Percentiles rank a stretch among this genome's conserved stretches.
These are phyloP conservation scores for Charanyca ferruginea DNA, from an alignment of 2,888 invertebrate species.

Conservation along the genomic window DNA sequence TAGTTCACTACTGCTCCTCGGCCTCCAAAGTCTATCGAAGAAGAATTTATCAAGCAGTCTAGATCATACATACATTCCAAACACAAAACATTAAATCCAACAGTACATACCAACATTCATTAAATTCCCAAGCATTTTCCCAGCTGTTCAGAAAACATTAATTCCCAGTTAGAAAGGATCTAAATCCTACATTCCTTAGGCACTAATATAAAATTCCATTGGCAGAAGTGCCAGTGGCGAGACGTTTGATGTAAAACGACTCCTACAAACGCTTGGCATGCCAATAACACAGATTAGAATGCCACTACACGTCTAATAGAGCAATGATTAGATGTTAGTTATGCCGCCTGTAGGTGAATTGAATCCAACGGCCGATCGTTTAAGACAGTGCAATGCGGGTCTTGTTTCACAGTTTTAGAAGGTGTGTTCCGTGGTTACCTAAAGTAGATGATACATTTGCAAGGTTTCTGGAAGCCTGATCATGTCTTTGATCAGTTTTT, in stretches of 20 bases:
- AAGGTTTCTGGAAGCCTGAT: background rate
- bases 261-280: slow-evolving; percentile 53
- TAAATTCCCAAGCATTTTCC: slow-evolving; percentile 33
- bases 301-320: slow-evolving; percentile 44
- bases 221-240: slow-evolving; percentile 51
- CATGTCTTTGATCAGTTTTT: no score
- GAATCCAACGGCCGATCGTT: slow-evolving; percentile 42
- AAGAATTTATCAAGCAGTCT: no score
- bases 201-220: slow-evolving; percentile 59
- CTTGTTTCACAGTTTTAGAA: background rate
- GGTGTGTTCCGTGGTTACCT: no score
- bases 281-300: slow-evolving; percentile 59
- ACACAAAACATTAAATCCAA: slow-evolving; percentile 18
- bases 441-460: no score
- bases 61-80: background rate
- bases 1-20: no score
- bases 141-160: slow-evolving; percentile 55
- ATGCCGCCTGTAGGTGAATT: slow-evolving; percentile 40
- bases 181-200: slow-evolving; percentile 56
- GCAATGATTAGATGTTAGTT: slow-evolving; percentile 51
- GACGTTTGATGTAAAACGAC: slow-evolving; percentile 53
- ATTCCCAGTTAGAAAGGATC: slow-evolving; percentile 50
- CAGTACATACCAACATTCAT: slow-evolving; percentile 15
- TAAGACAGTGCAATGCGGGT: slow-evolving; percentile 10
- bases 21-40: no score